phyloP scores from a whole-genome alignment of 2,113 vertebrate genomes.

The Pachycephala philippinensis region DNA sequence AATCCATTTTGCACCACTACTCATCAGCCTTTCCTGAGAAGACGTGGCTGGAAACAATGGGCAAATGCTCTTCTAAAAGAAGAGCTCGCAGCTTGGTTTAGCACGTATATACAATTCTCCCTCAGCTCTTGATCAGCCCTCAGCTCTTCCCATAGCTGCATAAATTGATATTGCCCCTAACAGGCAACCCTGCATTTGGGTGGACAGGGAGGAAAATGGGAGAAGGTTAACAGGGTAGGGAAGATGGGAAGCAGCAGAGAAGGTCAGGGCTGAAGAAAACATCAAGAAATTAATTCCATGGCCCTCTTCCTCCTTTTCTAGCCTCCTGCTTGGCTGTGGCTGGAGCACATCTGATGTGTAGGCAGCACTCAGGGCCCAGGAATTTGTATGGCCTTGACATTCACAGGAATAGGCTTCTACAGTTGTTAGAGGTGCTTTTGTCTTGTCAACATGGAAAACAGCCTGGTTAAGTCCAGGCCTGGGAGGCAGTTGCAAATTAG shows the following conservation, averaged over 20 bases:
- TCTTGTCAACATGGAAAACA: not conserved
- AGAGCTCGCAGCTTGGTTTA: not conserved
- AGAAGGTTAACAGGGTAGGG: not conserved
- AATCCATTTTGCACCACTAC: not conserved
- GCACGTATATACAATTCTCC: not conserved
- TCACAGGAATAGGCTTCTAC: not conserved
- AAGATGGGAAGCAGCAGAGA: not conserved
- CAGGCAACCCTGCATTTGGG: not conserved
- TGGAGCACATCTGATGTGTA: not conserved
- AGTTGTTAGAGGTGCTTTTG: not conserved
- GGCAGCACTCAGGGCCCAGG: not conserved
- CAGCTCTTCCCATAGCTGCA: not conserved
- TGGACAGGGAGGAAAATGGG: not conserved
- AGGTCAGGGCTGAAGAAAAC: not conserved
- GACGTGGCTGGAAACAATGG: not conserved
- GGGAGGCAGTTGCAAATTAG: not conserved
- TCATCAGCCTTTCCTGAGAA: not conserved
- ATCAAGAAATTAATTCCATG: not conserved
- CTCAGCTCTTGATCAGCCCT: not conserved
- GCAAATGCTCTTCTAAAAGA: not conserved
- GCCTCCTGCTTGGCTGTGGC: not conserved
- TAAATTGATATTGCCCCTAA: not conserved
- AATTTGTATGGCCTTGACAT: not conserved
- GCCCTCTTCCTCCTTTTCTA: not conserved
- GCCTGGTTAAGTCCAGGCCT: not conserved